Base-by-base conservation (phyloP, 23 tunicate species). In the Halocynthia aurantium region DNA sequence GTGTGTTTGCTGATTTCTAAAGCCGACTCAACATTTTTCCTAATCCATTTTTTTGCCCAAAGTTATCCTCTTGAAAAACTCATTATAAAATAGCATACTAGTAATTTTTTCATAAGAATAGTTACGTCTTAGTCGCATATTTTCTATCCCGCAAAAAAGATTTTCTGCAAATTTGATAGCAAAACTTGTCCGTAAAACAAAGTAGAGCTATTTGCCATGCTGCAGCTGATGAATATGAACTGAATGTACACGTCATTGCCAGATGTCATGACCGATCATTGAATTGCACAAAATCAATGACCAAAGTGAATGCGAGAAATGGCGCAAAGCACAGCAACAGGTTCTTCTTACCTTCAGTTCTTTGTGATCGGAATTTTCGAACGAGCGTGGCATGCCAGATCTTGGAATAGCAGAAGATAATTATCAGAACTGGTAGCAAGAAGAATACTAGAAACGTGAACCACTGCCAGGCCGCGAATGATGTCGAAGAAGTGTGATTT, bases 371-470 rank as follows among this genome's bases (percentile, higher is more conserved):
- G 15, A 89, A 54, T 0, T 84, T 61, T 56, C 96, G 67, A 7
- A 80, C 51, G 11, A 73, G 51, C 40, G 84, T 80, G 9, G 84
- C 88, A 15, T 57, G 57, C 52, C 87, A 80, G 76, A 89, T 89
- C 8, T 51, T 52, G 8, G 49, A 81, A 75, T 89, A 89, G 78
- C 96, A 79, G 69, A 80, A 71, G 20, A 89, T 58, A 13, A 84
- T 80, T 52, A 74, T 52, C 5, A 80, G 50, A 7, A 75, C 53
- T 0, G 96, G 96, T 52, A 89, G 51, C 8, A 62, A 49, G 51
- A 89, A 89, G 77, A 84, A 89, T 5, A 84, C 13, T 7, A 80
- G 73, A 62, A 89, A 89, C 58, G 62, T 80, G 62, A 69, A 21
- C 52, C 57, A 73, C 10, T 76, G 72, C 96, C 96, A 89, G 8